Conservation (phyloP, 2,113 vertebrate species). For the Nesogale talazaci region DNA sequence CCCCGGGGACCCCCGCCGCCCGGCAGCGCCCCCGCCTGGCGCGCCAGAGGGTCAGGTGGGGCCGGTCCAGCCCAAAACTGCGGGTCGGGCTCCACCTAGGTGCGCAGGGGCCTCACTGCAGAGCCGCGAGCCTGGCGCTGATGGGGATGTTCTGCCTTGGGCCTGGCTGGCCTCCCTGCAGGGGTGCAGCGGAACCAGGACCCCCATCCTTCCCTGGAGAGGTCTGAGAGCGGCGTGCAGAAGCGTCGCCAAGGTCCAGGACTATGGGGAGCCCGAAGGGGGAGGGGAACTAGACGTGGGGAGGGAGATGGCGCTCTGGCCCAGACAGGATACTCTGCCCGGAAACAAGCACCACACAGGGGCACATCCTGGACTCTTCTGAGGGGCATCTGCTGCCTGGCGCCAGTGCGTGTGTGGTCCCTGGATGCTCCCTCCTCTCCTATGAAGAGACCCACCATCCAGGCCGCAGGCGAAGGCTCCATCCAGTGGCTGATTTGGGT, state of each 20-base stretch:
- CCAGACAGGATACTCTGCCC: neutral
- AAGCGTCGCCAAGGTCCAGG: fast-evolving
- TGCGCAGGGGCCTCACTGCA: constrained; percentile 75
- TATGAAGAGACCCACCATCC: neutral
- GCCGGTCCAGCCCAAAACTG: constrained; percentile 70
- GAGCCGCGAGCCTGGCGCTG: neutral
- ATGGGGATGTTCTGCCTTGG: neutral
- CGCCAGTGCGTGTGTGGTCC: fast-evolving
- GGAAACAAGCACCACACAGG: neutral
- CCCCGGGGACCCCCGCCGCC: constrained; percentile 73
- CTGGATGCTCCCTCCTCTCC: neutral
- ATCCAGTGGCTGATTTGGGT: fast-evolving
- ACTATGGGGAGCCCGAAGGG: neutral
- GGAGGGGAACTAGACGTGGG: neutral
- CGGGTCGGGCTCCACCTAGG: constrained; percentile 81
- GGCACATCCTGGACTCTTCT: neutral
- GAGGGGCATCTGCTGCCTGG: neutral
- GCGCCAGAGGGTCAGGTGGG: constrained; percentile 72
- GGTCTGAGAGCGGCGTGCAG: neutral
- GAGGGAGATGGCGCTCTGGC: neutral
- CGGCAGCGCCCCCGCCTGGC: constrained; percentile 80
- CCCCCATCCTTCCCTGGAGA: neutral
- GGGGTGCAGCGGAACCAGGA: neutral
- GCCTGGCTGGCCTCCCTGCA: neutral
- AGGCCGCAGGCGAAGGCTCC: neutral